Evolutionary conservation across 2,113 vertebrate species (phyloP), one percentile per base, ranked within the genome.

Genomic region (Plecturocebus donacophilus): DNA sequence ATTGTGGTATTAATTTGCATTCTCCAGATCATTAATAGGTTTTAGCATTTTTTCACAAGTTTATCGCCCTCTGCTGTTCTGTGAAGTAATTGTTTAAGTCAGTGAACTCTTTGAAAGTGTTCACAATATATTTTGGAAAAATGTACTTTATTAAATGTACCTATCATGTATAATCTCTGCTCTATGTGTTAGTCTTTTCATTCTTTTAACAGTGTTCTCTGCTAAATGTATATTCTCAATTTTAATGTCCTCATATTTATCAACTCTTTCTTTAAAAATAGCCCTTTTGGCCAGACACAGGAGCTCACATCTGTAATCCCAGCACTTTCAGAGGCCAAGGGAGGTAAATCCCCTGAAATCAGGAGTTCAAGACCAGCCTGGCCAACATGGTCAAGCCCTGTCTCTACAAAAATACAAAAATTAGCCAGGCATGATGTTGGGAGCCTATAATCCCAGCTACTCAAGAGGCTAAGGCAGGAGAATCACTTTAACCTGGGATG

Each of bases 261-360:
- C 3, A 79, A 45, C 11, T 12, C 6, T 47, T 84, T 47, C 12
- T 81, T 42, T 23, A 20, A 19, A 91, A 91, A 68, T 20, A 68
- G 16, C 2, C 23, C 14, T 47, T 94, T 8, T 94, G 25, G 61
- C 61, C 2, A 6, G 27, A 12, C 12, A 30, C 27, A 13, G 27
- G 27, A 13, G 5, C 61, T 64, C 61, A 30, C 2, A 6, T 4
- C 61, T 64, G 61, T 64, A 64, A 30, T 64, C 27, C 61, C 61
- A 64, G 61, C 61, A 64, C 27, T 64, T 64, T 30, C 2, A 12
- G 61, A 64, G 27, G 61, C 61, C 61, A 32, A 64, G 61, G 12
- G 0, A 1, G 27, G 61, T 30, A 13, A 13, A 13, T 64, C 12
- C 5, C 11, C 52, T 52, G 12, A 32, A 30, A 30, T 64, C 61